Evolutionary conservation across 2,797 vertebrate genomes (phyloP), one percentile per base, ranked within the genome.

Genomic region (Otolemur crassicaudatus): DNA sequence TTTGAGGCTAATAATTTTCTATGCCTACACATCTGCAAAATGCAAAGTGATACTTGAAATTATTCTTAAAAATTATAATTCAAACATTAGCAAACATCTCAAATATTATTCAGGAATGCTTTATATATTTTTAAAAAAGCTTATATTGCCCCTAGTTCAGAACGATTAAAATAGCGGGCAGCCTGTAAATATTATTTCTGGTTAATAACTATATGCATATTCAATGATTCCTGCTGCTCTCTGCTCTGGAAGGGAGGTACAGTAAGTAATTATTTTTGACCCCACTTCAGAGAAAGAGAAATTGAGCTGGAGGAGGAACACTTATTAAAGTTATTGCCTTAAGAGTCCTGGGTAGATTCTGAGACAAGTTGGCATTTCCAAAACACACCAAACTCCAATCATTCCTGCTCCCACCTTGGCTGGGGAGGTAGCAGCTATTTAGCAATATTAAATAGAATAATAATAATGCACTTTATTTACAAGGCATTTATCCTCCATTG

Each of bases 391-490:
- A 70, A 87, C n/a, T 69, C 81, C 25, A 53, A 20, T 43, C 82
- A 83, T 73, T 61, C 92, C 72, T 65, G 27, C 56, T 89, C 40
- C 49, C 87, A 7, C 0, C 0, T 25, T 72, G 84, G 20, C 93
- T 81, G n/a, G 46, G 31, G 63, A 89, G 40, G 63, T 85, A 88
- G 87, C 49, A 89, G 93, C 88, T 93, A 96, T 69, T 97, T 96
- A 86, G 72, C 1, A 0, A 95, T 90, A 77, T 77, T 58, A 90
- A 90, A 94, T 94, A 95, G 97, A 96, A 90, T 93, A 95, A 89
- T 95, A 92, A 90, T 79, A 92, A 94, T 63, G 72, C 37, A 25
- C 70, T 94, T 96, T 95, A 93, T 96, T 97, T 95, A 90, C 91
- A 97, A 95, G 73, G 84, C 93, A 80, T 56, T 94, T 60, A 79